Percentiles rank a stretch among this genome's conserved stretches.
These are phyloP conservation scores for Threskiornis aethiopicus DNA, from an alignment of 2,797 vertebrate species.

Conservation along the genomic window DNA sequence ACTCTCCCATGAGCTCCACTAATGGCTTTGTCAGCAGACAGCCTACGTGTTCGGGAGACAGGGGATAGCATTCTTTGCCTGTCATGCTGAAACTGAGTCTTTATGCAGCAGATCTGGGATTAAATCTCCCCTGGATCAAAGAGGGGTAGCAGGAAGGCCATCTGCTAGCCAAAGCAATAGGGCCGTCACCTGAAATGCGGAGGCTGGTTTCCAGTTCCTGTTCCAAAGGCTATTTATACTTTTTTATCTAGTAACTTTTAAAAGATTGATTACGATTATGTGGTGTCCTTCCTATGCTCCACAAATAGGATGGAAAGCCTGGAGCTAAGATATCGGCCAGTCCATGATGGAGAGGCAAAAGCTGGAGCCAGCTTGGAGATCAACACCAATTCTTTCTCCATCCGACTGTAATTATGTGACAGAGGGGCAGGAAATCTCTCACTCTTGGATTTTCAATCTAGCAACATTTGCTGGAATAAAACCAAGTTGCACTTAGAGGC, in stretches of 20 bases:
- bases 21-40: slow-evolving; percentile 51
- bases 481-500: background rate
- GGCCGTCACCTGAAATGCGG: background rate
- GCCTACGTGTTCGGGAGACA: slow-evolving; percentile 3
- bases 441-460: slow-evolving; percentile 19
- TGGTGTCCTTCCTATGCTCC: background rate
- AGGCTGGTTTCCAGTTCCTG: slow-evolving; percentile 37
- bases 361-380: background rate
- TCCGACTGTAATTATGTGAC: background rate
- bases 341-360: background rate
- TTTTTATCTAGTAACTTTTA: background rate
- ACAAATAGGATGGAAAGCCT: background rate
- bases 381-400: background rate
- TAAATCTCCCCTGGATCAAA: background rate
- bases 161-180: background rate
- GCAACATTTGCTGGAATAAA: slow-evolving; percentile 1
- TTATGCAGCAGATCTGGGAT: background rate
- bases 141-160: background rate
- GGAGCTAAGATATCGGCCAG: fast-evolving
- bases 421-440: background rate
- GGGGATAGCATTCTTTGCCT: background rate
- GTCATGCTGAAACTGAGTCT: background rate
- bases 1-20: background rate
- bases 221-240: slow-evolving; percentile 41
- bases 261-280: background rate